Evolutionary conservation across 2,113 vertebrate genomes (phyloP).

Genomic region (Gobio gobio): DNA sequence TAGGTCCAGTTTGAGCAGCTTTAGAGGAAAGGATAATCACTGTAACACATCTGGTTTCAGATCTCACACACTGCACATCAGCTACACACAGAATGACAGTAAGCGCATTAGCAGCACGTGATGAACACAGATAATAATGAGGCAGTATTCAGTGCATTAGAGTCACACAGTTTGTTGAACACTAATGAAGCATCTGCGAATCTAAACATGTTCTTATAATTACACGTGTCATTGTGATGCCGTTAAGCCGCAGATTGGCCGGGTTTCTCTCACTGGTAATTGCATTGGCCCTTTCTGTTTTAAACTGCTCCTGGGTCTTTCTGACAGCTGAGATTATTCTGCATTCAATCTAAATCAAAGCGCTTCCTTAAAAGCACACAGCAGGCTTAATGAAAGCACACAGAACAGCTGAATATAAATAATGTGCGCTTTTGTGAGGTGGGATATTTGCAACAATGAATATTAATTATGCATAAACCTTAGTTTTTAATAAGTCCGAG

Average conservation of each 20-base stretch:
- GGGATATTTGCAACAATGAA: constrained; percentile 15
- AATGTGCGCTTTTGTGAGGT: neutral
- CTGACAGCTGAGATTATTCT: constrained; percentile 8
- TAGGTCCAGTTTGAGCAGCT: no score
- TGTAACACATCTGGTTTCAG: neutral
- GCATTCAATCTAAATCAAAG: constrained; percentile 14
- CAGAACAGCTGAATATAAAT: neutral
- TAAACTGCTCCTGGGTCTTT: neutral
- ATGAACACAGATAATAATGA: neutral
- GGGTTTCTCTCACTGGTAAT: neutral
- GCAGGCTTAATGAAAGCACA: constrained; percentile 3
- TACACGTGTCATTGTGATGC: neutral
- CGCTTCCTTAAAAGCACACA: neutral
- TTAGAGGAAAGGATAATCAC: neutral
- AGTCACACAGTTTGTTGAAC: constrained; percentile 8
- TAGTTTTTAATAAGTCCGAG: constrained; percentile 4
- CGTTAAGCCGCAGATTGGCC: neutral
- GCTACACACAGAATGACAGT: neutral
- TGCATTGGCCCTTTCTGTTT: constrained; percentile 9
- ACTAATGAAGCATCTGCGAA: neutral
- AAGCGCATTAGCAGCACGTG: neutral
- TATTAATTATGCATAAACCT: neutral
- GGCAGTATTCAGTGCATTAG: neutral
- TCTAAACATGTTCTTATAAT: constrained; percentile 19
- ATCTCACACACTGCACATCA: neutral